Conservation (phyloP, 2,888 invertebrate species). For the Candidula unifasciata region DNA sequence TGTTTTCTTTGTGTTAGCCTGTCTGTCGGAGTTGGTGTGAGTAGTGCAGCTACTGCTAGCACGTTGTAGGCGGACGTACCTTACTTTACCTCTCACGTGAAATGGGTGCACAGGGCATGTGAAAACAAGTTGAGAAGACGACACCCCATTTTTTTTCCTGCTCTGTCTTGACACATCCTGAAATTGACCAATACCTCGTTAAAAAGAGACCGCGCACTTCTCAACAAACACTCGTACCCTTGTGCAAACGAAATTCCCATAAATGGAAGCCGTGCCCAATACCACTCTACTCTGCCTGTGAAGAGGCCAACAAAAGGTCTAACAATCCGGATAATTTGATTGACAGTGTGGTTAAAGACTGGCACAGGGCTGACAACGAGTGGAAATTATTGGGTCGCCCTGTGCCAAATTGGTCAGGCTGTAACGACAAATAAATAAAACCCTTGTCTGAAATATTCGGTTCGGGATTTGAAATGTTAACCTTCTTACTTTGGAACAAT, state of each 20-base stretch:
- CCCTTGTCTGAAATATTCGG: not conserved
- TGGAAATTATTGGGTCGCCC: constrained; percentile 23
- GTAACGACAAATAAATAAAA: constrained; percentile 8
- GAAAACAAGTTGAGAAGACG: no score
- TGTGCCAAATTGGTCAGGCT: constrained; percentile 11
- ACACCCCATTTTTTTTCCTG: no score
- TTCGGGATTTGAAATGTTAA: not conserved
- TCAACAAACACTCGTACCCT: not conserved
- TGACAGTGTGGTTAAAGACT: constrained; percentile 17
- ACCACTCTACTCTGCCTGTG: not conserved
- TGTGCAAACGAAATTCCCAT: not conserved
- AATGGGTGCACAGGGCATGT: no score
- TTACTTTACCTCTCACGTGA: no score
- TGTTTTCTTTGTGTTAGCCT: no score
- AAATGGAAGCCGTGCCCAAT: constrained; percentile 3
- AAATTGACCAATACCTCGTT: not conserved
- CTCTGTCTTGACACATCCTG: no score
- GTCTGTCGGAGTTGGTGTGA: no score
- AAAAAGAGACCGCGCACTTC: not conserved
- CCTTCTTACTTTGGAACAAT: not conserved
- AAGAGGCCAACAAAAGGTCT: constrained; percentile 1
- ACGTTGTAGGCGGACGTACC: no score
- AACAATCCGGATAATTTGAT: constrained; percentile 23
- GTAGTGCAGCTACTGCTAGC: no score
- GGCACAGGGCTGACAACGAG: not conserved